A percentile compares a stretch with the other conserved stretches of the same genome.
These are phyloP conservation scores for Shargacucullia verbasci DNA, from an alignment of 2,888 invertebrate genomes.

Conservation along the genomic window DNA sequence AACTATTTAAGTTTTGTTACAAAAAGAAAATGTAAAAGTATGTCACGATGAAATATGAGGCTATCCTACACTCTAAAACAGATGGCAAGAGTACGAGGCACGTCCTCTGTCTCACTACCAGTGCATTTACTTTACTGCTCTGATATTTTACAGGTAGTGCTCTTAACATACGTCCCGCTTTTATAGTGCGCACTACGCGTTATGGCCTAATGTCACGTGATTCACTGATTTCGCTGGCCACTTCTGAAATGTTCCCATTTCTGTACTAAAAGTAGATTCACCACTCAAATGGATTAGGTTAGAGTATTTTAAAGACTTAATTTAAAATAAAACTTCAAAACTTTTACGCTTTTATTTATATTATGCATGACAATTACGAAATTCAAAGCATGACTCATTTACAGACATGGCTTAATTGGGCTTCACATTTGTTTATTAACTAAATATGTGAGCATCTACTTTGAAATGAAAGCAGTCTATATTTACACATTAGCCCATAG, in stretches of 20 bases:
- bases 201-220: constrained; percentile 87
- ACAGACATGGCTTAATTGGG: neutral
- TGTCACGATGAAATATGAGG: constrained; percentile 57
- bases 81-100: constrained; percentile 70
- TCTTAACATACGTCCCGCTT: constrained; percentile 86
- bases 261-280: constrained; percentile 38
- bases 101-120: constrained; percentile 76
- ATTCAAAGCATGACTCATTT: constrained; percentile 6
- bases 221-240: constrained; percentile 68
- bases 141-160: constrained; percentile 88
- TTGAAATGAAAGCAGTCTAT: constrained; percentile 44
- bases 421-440: constrained; percentile 4
- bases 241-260: constrained; percentile 42
- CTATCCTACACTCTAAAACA: constrained; percentile 61
- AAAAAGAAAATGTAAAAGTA: constrained; percentile 51
- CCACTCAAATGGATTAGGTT: constrained; percentile 8
- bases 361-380: constrained; percentile 19
- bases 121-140: constrained; percentile 88
- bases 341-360: constrained; percentile 31
- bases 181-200: constrained; percentile 85
- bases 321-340: constrained; percentile 24
- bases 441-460: constrained; percentile 6
- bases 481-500: constrained; percentile 66
- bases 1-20: constrained; percentile 6
- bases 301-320: constrained; percentile 2